phyloP scores from a whole-genome alignment of 2,797 vertebrate species.

The Aplochiton taeniatus region DNA sequence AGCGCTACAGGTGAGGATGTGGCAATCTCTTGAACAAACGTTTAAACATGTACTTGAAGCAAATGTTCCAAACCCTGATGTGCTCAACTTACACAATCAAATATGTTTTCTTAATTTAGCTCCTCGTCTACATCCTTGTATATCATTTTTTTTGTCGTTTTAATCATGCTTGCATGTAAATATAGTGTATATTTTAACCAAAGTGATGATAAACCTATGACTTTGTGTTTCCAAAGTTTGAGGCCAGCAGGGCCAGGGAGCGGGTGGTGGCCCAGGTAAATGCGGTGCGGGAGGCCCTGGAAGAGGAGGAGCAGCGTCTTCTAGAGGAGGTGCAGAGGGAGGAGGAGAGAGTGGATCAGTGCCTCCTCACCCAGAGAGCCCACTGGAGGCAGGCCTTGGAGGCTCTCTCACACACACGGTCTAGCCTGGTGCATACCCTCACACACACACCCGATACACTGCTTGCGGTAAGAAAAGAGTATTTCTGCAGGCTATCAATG shows the following conservation, averaged over 20 bases:
- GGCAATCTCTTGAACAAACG: no score
- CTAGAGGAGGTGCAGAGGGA: slow-evolving; percentile 86
- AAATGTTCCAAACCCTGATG: no score
- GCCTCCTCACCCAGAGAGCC: slow-evolving; percentile 87
- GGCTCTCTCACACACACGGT: slow-evolving; percentile 81
- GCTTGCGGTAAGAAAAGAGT: slow-evolving; percentile 80
- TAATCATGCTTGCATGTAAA: no score
- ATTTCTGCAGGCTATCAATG: not conserved
- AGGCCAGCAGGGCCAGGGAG: slow-evolving; percentile 79
- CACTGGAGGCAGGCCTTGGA: slow-evolving; percentile 86
- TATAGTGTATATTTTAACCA: no score
- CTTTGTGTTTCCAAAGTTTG: slow-evolving; percentile 59
- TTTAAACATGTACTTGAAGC: no score
- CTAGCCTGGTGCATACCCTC: slow-evolving; percentile 82
- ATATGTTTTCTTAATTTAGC: no score
- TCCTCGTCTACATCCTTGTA: no score
- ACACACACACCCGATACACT: slow-evolving; percentile 81
- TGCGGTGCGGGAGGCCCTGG: slow-evolving; percentile 80
- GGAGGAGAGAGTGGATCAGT: slow-evolving; percentile 90
- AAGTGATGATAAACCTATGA: not conserved
- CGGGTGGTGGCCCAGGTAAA: slow-evolving; percentile 83
- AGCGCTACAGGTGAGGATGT: slow-evolving; percentile 78
- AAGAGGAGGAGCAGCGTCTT: slow-evolving; percentile 89
- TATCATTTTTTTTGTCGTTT: no score
- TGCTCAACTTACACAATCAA: no score